phyloP scores from a whole-genome alignment of 1,140 invertebrate genomes.

The Zaprionus ghesquierei region DNA sequence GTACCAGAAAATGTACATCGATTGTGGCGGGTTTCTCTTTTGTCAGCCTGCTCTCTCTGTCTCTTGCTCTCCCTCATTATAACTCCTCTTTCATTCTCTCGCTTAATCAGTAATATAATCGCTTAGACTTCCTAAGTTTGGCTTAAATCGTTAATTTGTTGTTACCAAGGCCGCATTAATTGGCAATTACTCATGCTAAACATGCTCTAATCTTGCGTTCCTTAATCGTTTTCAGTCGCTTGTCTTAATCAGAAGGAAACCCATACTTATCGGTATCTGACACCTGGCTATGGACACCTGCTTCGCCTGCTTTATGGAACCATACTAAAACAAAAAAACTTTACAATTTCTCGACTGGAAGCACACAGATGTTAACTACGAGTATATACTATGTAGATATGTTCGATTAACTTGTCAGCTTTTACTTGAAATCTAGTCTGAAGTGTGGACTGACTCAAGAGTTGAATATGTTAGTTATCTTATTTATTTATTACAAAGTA shows the following conservation, averaged over 20 bases:
- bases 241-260: conserved; percentile 25
- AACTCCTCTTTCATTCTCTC: not conserved
- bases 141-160: conserved; percentile 14
- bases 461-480: not conserved
- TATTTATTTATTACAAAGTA: not conserved
- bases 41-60: not conserved
- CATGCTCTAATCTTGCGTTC: conserved; percentile 15
- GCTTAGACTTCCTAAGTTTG: not conserved
- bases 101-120: not conserved
- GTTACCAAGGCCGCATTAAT: conserved; percentile 45
- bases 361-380: not conserved
- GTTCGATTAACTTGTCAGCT: not conserved
- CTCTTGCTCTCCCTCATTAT: not conserved
- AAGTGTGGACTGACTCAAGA: not conserved
- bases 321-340: conserved; percentile 59
- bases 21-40: conserved; percentile 3
- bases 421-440: not conserved
- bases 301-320: conserved; percentile 46
- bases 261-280: conserved; percentile 50
- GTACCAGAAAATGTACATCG: conserved; percentile 33
- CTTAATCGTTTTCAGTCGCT: not conserved
- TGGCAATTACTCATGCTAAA: conserved; percentile 32
- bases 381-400: not conserved
- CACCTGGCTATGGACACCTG: conserved; percentile 67
- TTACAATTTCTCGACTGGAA: conserved; percentile 34